These are phyloP conservation scores for Dyspetes luteomarginatus DNA, from an alignment of 2,888 invertebrate species.

Conservation along the genomic window DNA sequence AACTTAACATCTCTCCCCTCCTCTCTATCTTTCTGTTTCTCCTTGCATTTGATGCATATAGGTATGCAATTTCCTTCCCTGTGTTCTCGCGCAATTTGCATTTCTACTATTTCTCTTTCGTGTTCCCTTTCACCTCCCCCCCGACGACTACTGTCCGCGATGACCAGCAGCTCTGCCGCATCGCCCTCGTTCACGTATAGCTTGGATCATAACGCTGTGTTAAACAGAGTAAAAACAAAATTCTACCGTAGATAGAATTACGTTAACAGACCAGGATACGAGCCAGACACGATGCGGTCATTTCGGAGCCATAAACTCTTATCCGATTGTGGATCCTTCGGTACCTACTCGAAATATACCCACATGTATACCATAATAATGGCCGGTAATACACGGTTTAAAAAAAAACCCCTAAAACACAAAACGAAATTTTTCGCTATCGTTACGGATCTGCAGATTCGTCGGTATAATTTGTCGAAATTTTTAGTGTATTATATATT, in stretches of 20 bases:
- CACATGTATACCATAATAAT: conserved; percentile 4
- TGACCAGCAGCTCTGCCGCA: not conserved
- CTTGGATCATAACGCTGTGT: not conserved
- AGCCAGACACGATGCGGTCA: conserved; percentile 58
- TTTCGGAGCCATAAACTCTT: conserved; percentile 52
- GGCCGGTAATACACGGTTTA: conserved; percentile 16
- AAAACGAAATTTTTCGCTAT: conserved; percentile 3
- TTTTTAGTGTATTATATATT: not conserved
- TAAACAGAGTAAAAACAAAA: conserved; percentile 14
- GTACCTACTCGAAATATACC: conserved; percentile 16
- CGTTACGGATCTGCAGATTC: conserved; percentile 22
- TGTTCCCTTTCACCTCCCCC: conserved; percentile 2
- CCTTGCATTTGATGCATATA: not conserved
- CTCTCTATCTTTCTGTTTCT: conserved; percentile 38
- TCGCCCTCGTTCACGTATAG: not conserved
- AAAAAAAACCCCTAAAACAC: conserved; percentile 3
- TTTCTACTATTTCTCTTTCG: conserved; percentile 73
- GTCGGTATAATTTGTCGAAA: conserved; percentile 27
- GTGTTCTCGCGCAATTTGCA: conserved; percentile 73
- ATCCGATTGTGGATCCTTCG: conserved; percentile 51
- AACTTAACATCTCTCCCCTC: conserved; percentile 69
- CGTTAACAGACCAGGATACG: conserved; percentile 49
- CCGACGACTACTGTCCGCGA: conserved; percentile 23
- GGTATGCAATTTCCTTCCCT: conserved; percentile 10
- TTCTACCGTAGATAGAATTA: not conserved